Percentiles rank a stretch among this genome's conserved stretches.
These are phyloP conservation scores for Semnopithecus entellus DNA, from an alignment of 2,113 vertebrate species.

Conservation along the genomic window DNA sequence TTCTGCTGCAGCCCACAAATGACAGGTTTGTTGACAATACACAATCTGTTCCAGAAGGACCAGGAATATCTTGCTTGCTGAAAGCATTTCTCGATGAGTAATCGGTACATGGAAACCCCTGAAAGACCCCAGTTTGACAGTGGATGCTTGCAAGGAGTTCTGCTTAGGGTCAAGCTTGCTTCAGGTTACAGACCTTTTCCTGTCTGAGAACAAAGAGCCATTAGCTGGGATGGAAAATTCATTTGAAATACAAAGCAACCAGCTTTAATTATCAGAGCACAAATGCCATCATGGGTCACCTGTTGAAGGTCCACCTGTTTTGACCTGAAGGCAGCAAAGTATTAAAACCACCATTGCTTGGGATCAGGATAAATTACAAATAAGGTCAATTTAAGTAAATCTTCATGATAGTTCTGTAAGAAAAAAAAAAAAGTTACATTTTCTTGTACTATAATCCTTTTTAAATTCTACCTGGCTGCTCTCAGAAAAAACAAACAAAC, in stretches of 20 bases:
- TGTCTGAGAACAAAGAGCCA: background rate
- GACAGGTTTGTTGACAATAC: background rate
- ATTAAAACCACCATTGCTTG: background rate
- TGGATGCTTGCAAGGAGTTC: background rate
- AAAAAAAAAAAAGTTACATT: background rate
- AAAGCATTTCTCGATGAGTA: background rate
- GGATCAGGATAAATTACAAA: background rate
- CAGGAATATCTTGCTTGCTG: background rate
- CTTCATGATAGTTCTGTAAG: background rate
- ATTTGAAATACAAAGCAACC: background rate
- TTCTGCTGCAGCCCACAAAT: background rate
- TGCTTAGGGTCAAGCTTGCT: background rate
- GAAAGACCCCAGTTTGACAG: background rate
- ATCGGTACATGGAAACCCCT: background rate
- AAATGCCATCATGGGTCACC: background rate
- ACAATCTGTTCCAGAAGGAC: background rate
- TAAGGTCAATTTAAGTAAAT: background rate
- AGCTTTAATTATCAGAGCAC: background rate
- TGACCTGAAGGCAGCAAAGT: background rate
- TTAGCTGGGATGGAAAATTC: background rate
- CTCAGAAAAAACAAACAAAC: background rate
- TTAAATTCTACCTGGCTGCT: background rate
- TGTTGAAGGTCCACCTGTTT: background rate
- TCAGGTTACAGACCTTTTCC: background rate
- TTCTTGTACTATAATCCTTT: background rate